A percentile compares a stretch with the other conserved stretches of the same genome.
Conservation (phyloP, 1,140 invertebrate species). For the Ptiloglossa arizonensis region DNA sequence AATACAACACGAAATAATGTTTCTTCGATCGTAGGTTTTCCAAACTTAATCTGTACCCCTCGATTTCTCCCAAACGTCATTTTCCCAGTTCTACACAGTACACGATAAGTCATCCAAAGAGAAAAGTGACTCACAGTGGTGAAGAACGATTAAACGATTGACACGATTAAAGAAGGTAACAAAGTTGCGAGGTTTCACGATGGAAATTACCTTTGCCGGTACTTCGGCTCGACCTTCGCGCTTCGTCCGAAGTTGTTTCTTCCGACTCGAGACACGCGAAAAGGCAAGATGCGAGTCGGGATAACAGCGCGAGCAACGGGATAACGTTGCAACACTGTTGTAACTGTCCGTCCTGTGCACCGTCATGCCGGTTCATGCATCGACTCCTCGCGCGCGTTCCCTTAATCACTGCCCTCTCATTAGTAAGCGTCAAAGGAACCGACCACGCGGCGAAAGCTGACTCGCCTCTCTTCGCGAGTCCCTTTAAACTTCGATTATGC, state of each 20-base stretch:
- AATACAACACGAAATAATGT: too few relatives aligned
- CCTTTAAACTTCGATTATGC: slow-evolving; percentile 63
- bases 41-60: too few relatives aligned
- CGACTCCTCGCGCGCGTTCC: slow-evolving; percentile 47
- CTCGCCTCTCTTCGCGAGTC: slow-evolving; percentile 58
- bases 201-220: too few relatives aligned
- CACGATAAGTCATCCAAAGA: too few relatives aligned
- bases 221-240: too few relatives aligned
- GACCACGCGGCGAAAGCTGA: slow-evolving; percentile 59
- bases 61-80: too few relatives aligned
- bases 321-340: slow-evolving; percentile 40
- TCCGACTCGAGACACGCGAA: background rate
- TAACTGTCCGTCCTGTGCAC: slow-evolving; percentile 32
- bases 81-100: too few relatives aligned
- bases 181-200: too few relatives aligned
- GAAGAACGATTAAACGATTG: too few relatives aligned
- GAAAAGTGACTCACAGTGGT: too few relatives aligned
- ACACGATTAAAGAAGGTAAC: too few relatives aligned
- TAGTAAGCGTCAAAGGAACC: slow-evolving; percentile 71
- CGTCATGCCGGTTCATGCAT: slow-evolving; percentile 34
- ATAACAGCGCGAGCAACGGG: background rate
- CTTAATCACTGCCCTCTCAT: slow-evolving; percentile 68
- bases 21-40: too few relatives aligned
- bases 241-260: background rate
- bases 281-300: background rate